Percentiles rank a stretch among this genome's conserved stretches.
Evolutionary conservation across 2,113 vertebrate genomes (phyloP).

Genomic region (Mastomys coucha): DNA sequence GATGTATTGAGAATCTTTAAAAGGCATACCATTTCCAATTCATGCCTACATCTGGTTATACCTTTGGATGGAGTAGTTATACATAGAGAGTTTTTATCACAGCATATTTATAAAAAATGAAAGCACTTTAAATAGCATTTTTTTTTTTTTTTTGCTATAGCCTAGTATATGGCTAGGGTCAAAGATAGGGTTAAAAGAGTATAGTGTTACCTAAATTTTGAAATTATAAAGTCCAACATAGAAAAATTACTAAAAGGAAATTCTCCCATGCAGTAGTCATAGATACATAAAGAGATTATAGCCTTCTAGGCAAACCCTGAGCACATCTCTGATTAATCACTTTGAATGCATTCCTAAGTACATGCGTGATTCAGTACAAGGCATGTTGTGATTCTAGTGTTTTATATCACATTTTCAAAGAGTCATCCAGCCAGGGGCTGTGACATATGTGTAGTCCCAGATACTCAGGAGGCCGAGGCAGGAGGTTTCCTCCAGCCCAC

Average conservation of each 20-base stretch:
- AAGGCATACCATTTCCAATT: slow-evolving; percentile 3
- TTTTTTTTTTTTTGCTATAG: neutral
- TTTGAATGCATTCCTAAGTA: slow-evolving; percentile 48
- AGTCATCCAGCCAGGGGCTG: neutral
- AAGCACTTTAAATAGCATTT: slow-evolving; percentile 1
- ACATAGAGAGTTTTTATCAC: neutral
- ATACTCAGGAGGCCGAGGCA: neutral
- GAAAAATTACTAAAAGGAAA: slow-evolving; percentile 43
- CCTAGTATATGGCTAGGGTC: neutral
- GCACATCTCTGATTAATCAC: neutral
- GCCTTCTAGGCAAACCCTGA: neutral
- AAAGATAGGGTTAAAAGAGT: neutral
- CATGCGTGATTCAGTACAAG: neutral
- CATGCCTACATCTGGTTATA: neutral
- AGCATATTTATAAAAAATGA: neutral
- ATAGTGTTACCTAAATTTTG: slow-evolving; percentile 10
- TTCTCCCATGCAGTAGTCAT: neutral
- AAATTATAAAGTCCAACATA: neutral
- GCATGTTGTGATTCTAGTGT: neutral
- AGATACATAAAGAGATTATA: neutral
- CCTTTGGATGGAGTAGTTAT: slow-evolving; percentile 37
- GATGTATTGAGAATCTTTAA: slow-evolving; percentile 15
- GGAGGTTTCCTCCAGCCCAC: neutral
- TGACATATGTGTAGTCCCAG: neutral
- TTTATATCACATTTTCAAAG: slow-evolving; percentile 41